Conservation (phyloP, 2,888 invertebrate species). For the Griposia aprilina region DNA sequence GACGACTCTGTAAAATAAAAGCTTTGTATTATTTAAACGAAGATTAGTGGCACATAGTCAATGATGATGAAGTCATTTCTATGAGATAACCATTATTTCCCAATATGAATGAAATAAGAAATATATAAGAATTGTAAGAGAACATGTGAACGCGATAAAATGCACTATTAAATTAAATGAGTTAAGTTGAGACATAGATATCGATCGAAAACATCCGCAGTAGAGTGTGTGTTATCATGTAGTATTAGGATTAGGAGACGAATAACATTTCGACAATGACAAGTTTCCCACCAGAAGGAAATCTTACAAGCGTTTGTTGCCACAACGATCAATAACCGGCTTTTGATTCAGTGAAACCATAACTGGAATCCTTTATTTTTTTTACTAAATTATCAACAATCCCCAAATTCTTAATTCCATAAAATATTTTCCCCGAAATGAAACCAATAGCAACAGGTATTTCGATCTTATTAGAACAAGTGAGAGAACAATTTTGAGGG, state of each 20-base stretch:
- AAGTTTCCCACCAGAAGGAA: constrained; percentile 16
- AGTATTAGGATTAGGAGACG: not conserved
- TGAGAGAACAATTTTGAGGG: constrained; percentile 18
- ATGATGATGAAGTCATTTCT: constrained; percentile 2
- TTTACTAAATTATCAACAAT: not conserved
- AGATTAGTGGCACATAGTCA: not conserved
- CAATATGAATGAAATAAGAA: constrained; percentile 2
- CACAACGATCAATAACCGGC: constrained; percentile 14
- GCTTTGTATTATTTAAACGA: constrained; percentile 2
- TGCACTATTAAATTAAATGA: not conserved
- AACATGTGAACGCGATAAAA: not conserved
- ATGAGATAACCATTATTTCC: constrained; percentile 12
- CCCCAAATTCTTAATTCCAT: not conserved
- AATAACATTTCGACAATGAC: not conserved
- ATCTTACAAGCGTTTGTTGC: constrained; percentile 5
- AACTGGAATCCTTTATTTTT: constrained; percentile 10
- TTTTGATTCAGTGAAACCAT: constrained; percentile 2
- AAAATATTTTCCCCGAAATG: constrained; percentile 1
- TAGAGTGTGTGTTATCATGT: not conserved
- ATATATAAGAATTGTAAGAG: not conserved
- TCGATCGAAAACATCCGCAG: not conserved
- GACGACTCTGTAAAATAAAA: constrained; percentile 14
- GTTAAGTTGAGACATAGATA: not conserved
- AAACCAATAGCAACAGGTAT: constrained; percentile 12
- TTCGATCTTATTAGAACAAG: constrained; percentile 9